A percentile compares a stretch with the other conserved stretches of the same genome.
Conservation (phyloP, 1,140 invertebrate species). For the Drosophila chauvacae region DNA sequence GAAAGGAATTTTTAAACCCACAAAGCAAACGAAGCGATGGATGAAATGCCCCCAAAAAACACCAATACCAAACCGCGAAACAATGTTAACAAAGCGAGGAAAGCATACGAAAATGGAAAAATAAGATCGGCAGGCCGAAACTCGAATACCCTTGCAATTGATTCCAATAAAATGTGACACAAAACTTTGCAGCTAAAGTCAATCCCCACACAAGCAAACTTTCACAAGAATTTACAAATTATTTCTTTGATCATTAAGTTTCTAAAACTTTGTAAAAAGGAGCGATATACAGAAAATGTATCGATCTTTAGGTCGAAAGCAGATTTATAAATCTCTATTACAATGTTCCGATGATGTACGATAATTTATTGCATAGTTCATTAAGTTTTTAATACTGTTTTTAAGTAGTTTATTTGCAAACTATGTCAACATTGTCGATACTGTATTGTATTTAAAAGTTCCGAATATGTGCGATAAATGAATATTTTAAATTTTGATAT, state of each 20-base stretch:
- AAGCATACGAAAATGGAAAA: constrained; percentile 12
- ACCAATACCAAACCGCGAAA: constrained; percentile 31
- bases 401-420: not conserved
- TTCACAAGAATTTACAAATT: not conserved
- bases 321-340: not conserved
- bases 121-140: constrained; percentile 30
- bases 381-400: not conserved
- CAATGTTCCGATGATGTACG: not conserved
- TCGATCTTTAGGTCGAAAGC: not conserved
- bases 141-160: constrained; percentile 46
- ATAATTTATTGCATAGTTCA: not conserved
- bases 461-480: no score
- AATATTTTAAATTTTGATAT: not conserved
- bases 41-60: constrained; percentile 9
- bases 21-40: constrained; percentile 25
- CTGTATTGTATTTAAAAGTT: not conserved
- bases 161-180: not conserved
- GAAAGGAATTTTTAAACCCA: constrained; percentile 68
- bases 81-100: constrained; percentile 41
- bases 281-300: not conserved
- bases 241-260: not conserved
- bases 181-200: not conserved
- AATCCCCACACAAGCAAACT: not conserved
- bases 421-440: not conserved
- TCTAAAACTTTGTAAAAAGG: not conserved